Conservation (phyloP, 2,113 vertebrate genomes). For the Caranx ignobilis region DNA sequence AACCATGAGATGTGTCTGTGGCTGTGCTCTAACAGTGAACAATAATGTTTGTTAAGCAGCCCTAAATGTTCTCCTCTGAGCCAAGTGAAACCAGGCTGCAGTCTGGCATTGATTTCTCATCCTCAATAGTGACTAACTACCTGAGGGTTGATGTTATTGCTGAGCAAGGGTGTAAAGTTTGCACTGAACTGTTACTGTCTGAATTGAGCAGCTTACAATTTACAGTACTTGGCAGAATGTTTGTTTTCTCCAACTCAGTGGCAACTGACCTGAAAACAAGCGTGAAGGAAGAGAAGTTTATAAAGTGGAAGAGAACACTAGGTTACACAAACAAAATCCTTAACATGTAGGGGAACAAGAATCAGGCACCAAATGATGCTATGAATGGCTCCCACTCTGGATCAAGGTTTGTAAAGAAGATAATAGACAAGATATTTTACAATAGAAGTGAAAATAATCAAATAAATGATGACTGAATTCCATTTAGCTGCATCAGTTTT, state of each 20-base stretch:
- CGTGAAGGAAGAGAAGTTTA: not conserved
- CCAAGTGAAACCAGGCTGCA: constrained; percentile 54
- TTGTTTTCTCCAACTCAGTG: constrained; percentile 28
- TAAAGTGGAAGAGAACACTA: not conserved
- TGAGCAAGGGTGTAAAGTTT: constrained; percentile 63
- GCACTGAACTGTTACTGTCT: constrained; percentile 49
- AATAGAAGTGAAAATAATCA: not conserved
- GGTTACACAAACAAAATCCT: not conserved
- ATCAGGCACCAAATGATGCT: not conserved
- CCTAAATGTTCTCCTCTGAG: constrained; percentile 48
- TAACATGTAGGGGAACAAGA: too few species aligned
- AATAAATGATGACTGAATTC: not conserved
- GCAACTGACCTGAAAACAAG: constrained; percentile 4
- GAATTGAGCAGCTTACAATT: constrained; percentile 47
- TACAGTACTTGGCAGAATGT: constrained; percentile 30
- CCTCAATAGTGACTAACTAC: constrained; percentile 58
- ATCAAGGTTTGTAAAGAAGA: not conserved
- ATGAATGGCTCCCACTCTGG: not conserved
- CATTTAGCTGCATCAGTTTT: not conserved
- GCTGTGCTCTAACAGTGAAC: constrained; percentile 11
- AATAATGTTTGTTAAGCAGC: constrained; percentile 13
- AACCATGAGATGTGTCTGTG: constrained; percentile 26
- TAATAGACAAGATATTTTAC: not conserved
- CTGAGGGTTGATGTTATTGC: constrained; percentile 64
- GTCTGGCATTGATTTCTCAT: constrained; percentile 73